Conservation (phyloP, 2,113 vertebrate species). For the Solea senegalensis region DNA sequence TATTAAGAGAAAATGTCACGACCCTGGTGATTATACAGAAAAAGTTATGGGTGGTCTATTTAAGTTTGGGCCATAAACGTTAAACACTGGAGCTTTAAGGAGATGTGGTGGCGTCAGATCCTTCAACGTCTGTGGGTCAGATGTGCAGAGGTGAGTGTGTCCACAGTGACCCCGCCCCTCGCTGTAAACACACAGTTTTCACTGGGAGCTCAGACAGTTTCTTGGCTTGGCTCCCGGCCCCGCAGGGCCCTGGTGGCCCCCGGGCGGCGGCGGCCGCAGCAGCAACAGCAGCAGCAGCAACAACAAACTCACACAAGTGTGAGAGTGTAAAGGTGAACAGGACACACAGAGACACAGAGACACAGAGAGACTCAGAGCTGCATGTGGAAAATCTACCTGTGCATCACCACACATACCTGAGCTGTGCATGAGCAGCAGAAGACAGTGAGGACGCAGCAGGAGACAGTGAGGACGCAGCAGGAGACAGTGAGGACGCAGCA, state of each 20-base stretch:
- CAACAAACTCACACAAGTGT: conserved; percentile 47
- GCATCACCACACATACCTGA: conserved; percentile 23
- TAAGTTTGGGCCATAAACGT: no score
- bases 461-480: no score
- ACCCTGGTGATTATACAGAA: no score
- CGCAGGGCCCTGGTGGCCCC: conserved; percentile 49
- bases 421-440: conserved; percentile 21
- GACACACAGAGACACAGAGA: no score
- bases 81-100: neutral
- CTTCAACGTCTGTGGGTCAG: conserved; percentile 69
- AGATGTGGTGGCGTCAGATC: conserved; percentile 28
- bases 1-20: no score
- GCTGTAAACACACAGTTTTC: conserved; percentile 78
- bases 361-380: neutral
- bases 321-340: conserved; percentile 46
- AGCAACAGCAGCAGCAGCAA: conserved; percentile 19
- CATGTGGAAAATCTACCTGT: conserved; percentile 60
- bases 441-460: no score
- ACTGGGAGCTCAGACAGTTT: conserved; percentile 67
- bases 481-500: no score
- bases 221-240: conserved; percentile 52
- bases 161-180: conserved; percentile 60
- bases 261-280: conserved; percentile 28
- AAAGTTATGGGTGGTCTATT: no score
- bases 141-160: conserved; percentile 45